Percentiles rank a stretch among this genome's conserved stretches.
These are phyloP conservation scores for Tinea pellionella DNA, from an alignment of 2,888 invertebrate species.

Conservation along the genomic window DNA sequence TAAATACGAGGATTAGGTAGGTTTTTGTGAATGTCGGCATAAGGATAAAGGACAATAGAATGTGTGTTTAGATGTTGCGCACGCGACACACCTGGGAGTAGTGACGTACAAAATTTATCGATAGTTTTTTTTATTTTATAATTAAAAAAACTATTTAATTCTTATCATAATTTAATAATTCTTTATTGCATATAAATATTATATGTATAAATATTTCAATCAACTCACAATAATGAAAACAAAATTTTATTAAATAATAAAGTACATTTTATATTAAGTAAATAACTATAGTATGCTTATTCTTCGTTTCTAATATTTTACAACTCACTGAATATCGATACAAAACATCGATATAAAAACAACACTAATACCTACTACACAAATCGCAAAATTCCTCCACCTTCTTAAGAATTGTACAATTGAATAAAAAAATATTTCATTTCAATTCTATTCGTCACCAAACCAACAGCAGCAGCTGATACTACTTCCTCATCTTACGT, in stretches of 20 bases:
- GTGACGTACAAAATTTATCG: background rate
- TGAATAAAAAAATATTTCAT: slow-evolving; percentile 52
- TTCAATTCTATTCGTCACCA: slow-evolving; percentile 30
- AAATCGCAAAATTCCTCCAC: slow-evolving; percentile 42
- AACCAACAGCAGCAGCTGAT: slow-evolving; percentile 4
- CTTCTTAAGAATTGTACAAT: slow-evolving; percentile 24
- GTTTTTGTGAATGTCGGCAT: background rate
- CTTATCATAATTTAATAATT: too few relatives aligned
- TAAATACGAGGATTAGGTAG: background rate
- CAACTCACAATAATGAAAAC: too few relatives aligned
- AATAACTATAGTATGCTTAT: too few relatives aligned
- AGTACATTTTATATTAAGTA: too few relatives aligned
- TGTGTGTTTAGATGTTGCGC: slow-evolving; percentile 8
- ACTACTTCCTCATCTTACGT: background rate
- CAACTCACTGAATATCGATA: background rate
- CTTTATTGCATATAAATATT: too few relatives aligned
- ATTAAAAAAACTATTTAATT: background rate
- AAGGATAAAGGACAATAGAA: background rate
- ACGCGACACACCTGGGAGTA: slow-evolving; percentile 12
- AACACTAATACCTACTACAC: background rate
- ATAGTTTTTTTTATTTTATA: background rate
- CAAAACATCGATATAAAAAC: background rate
- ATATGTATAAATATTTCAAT: too few relatives aligned
- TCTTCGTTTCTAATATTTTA: too few relatives aligned
- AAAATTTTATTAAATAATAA: too few relatives aligned